Evolutionary conservation across 2,797 vertebrate genomes (phyloP).

Genomic region (Pteronotus mesoamericanus): DNA sequence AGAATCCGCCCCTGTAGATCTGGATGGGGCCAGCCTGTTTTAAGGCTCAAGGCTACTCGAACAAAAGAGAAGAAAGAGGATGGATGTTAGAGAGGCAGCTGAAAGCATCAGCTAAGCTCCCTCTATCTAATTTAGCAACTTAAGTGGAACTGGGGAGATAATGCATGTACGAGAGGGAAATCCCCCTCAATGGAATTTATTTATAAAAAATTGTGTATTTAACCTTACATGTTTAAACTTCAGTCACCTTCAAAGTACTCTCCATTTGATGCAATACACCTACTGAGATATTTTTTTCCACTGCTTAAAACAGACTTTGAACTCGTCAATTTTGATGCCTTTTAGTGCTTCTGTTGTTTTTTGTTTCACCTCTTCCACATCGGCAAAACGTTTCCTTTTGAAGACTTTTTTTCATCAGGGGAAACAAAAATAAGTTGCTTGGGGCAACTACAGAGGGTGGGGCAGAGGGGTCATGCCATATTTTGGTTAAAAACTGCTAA

Average conservation of each 20-base stretch:
- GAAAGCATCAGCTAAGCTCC: neutral
- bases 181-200: neutral
- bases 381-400: neutral
- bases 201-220: neutral
- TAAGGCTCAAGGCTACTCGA: neutral
- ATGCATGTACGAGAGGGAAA: neutral
- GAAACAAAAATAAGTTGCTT: neutral
- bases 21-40: neutral
- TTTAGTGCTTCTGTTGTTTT: no score
- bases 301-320: no score
- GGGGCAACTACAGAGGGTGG: neutral
- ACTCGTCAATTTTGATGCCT: no score
- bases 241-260: neutral
- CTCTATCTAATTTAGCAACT: neutral
- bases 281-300: neutral
- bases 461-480: neutral
- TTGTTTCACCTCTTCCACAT: neutral
- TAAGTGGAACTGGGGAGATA: neutral
- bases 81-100: neutral
- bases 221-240: neutral
- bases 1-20: neutral
- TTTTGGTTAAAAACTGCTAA: neutral
- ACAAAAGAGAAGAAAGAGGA: neutral
- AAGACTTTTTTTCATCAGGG: neutral
- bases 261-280: neutral